Base-by-base conservation (phyloP, 2,113 vertebrate genomes). In the Limnothrissa miodon region DNA sequence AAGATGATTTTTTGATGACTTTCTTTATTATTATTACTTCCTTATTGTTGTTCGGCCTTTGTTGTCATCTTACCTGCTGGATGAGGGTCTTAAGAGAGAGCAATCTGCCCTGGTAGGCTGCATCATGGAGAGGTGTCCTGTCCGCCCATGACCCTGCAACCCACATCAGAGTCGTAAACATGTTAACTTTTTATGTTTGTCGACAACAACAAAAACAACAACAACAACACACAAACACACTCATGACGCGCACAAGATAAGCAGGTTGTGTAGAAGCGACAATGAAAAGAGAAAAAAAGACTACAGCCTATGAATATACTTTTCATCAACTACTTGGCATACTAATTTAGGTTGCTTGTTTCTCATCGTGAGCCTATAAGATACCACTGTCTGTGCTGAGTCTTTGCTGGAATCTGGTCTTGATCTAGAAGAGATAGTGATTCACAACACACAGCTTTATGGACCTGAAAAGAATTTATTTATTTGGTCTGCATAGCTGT, bases 121-220 rank as follows among this genome's bases (percentile, higher is more conserved):
- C 98, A 81, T 99, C 97, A 56, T 99, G 98, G 0, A 99, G 93
- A 45, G 97, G 97, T 15, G 97, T 98, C 53, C 97, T 94, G 90
- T 99, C 97, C 42, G 96, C 96, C 98, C 98, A 99, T 82, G 97
- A 97, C 85, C 96, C 98, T 99, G 89, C 21, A 80, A 9, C 15
- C 11, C 29, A 74, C 19, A 74, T 15, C 25, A 74, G 10, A 5
- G 25, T 2, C 66, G 36, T 74, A 29, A 74, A n/a, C n/a, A n/a
- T n/a, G n/a, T 29, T 66, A 2, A 17, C 33, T 33, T 5, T 4
- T 42, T 42, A 6, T 42, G 42, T 42, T 42, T 42, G 42, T 42
- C n/a, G n/a, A n/a, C n/a, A n/a, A n/a, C n/a, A n/a, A n/a, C n/a
- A n/a, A n/a, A n/a, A n/a, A n/a, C n/a, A n/a, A n/a, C n/a, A n/a